Conservation (phyloP, 2,888 invertebrate genomes). For the Diloba caeruleocephala region DNA sequence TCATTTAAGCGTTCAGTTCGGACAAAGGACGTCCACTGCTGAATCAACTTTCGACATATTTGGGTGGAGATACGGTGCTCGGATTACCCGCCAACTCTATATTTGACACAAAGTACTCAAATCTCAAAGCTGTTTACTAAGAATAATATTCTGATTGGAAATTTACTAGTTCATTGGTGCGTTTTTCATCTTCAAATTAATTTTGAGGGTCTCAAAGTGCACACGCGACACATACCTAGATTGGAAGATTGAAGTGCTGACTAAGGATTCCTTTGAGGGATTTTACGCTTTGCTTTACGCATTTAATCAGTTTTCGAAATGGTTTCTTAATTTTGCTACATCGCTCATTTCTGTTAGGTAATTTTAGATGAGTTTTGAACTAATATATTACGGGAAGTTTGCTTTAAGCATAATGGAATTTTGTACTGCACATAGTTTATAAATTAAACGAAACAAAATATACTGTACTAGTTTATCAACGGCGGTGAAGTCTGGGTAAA, state of each 20-base stretch:
- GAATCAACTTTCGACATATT: too few relatives aligned
- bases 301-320: slow-evolving; percentile 1
- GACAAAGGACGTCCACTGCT: too few relatives aligned
- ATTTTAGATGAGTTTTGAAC: background rate
- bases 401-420: background rate
- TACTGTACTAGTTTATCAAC: too few relatives aligned
- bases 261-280: slow-evolving; percentile 5
- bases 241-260: background rate
- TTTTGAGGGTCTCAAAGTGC: background rate
- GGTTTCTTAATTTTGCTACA: background rate
- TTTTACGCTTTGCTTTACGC: background rate
- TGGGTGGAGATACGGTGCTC: too few relatives aligned
- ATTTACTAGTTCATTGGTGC: too few relatives aligned
- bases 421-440: background rate
- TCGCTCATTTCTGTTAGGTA: background rate
- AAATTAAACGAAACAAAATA: too few relatives aligned
- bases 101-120: too few relatives aligned
- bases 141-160: too few relatives aligned
- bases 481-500: slow-evolving; percentile 12
- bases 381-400: background rate
- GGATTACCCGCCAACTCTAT: too few relatives aligned
- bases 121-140: too few relatives aligned
- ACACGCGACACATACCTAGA: background rate
- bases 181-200: too few relatives aligned
- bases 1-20: too few relatives aligned